Conservation (phyloP, 92 coral and sea anemone species). For the Montipora capitata region DNA sequence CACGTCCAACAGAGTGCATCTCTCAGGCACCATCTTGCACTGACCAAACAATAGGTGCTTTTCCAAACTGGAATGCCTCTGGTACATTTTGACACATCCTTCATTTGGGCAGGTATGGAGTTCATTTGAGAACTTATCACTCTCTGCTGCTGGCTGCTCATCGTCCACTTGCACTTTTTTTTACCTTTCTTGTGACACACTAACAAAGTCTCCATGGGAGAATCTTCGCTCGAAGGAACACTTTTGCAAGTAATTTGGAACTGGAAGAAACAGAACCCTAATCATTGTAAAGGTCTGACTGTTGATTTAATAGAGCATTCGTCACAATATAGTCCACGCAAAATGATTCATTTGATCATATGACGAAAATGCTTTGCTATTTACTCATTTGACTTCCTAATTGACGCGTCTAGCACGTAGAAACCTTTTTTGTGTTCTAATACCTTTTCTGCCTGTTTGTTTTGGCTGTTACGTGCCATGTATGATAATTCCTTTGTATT, state of each 20-base stretch:
- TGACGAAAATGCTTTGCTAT: constrained; percentile 1
- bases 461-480: background rate
- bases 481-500: background rate
- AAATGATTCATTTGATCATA: background rate
- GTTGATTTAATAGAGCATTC: background rate
- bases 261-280: too few species aligned
- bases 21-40: constrained; percentile 70
- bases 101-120: constrained; percentile 44
- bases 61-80: constrained; percentile 55
- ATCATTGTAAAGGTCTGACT: too few species aligned
- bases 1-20: constrained; percentile 33
- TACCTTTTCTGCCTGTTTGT: background rate
- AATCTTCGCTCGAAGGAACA: too few species aligned
- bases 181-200: too few species aligned
- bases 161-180: too few species aligned
- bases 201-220: too few species aligned
- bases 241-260: too few species aligned
- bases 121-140: constrained; percentile 14
- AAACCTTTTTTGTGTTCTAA: too few species aligned
- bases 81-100: constrained; percentile 53
- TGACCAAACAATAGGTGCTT: constrained; percentile 58
- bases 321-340: background rate
- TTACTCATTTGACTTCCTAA: background rate
- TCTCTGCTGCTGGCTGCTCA: too few species aligned
- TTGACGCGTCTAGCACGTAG: background rate